Evolutionary conservation across 2,797 vertebrate species (phyloP), one percentile per base, ranked within the genome.

Genomic region (Apogon talboti): DNA sequence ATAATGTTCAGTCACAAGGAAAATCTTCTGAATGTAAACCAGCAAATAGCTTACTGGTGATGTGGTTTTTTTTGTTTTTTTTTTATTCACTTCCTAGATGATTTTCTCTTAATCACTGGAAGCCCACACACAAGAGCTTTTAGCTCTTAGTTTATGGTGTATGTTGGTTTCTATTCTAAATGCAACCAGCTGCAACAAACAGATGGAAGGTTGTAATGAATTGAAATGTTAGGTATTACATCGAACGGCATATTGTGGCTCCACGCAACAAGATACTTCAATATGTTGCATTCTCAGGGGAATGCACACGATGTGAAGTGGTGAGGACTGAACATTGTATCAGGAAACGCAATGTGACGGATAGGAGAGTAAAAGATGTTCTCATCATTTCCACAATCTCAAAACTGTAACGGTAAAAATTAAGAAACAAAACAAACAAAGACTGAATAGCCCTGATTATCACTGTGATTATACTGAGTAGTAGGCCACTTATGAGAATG

Each of bases 201-300:
- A 54, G 45, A 16, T 43, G 8, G 33, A 19, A 41, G 48, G 9
- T 11, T 13, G n/a, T 12, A 28, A 11, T 48, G 1, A 28, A 12
- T 2, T 59, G 10, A 62, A 59, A 35, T 24, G 55, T 41, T 11
- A 13, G 19, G 15, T 33, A 53, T 41, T 55, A 2, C 15, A 42
- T 21, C 10, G 24, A 28, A 52, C 51, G 24, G 10, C 41, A 49
- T 10, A 14, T 4, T 3, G 2, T 46, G 9, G 5, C 43, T 64
- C 40, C 40, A 58, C 38, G 53, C 7, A 13, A 42, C 2, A 7
- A 40, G 16, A 43, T 47, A 35, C 13, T 28, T 1, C 44, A 52
- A 71, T 13, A 49, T 56, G 48, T 37, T 50, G 51, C 66, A 33
- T n/a, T 56, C 68, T 52, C 33, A 38, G 28, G 30, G 57, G 53